Percentiles rank a stretch among this genome's conserved stretches.
phyloP scores from a whole-genome alignment of 1,140 invertebrate genomes.

The Berghia stephanieae region DNA sequence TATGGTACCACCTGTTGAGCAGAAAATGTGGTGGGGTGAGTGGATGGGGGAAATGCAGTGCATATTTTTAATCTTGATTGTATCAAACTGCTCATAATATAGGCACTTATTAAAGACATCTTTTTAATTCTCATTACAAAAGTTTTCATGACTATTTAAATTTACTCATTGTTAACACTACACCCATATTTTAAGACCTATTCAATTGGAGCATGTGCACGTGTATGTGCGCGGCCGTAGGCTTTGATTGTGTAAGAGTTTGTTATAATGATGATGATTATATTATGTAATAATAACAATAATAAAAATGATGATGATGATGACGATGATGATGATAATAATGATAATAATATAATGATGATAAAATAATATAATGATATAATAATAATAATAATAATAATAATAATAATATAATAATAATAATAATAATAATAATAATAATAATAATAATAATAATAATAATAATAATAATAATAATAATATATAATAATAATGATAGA shows the following conservation, averaged over 20 bases:
- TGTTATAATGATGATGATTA: too few relatives aligned
- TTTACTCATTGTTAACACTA: too few relatives aligned
- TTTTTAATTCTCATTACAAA: background rate
- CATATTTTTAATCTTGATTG: background rate
- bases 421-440: background rate
- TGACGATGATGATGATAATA: too few relatives aligned
- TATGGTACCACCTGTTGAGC: constrained; percentile 57
- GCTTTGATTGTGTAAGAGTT: too few relatives aligned
- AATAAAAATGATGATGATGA: too few relatives aligned
- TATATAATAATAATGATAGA: background rate
- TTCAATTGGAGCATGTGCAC: too few relatives aligned
- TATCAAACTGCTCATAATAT: background rate
- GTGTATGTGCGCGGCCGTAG: too few relatives aligned
- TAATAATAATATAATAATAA: background rate
- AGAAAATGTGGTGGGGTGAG: background rate
- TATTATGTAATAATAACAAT: too few relatives aligned
- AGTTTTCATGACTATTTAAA: background rate
- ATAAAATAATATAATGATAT: too few relatives aligned
- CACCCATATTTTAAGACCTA: too few relatives aligned
- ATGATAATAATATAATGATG: too few relatives aligned
- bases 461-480: background rate
- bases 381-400: background rate
- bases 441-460: background rate
- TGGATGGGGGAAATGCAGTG: background rate
- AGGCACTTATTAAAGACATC: background rate